Conservation (phyloP, 2,113 vertebrate genomes). For the Macrotis lagotis region DNA sequence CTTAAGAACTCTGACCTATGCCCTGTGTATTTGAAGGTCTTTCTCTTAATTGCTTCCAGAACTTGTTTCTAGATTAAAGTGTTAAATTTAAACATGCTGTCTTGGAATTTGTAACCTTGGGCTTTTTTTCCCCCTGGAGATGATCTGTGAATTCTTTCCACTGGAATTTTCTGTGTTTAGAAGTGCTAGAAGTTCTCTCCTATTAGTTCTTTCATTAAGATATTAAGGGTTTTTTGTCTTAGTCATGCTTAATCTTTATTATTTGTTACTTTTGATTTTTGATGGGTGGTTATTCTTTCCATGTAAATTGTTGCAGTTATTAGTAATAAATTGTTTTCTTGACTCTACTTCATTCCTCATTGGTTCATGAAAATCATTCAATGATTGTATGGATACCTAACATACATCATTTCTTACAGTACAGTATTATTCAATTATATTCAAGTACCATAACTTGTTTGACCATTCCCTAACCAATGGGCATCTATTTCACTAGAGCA, state of each 20-base stretch:
- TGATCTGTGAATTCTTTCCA: neutral
- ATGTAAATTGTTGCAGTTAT: neutral
- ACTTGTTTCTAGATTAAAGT: neutral
- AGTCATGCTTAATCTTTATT: neutral
- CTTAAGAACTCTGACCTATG: neutral
- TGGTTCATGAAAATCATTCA: neutral
- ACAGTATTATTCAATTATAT: neutral
- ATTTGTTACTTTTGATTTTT: neutral
- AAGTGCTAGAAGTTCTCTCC: neutral
- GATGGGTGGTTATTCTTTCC: neutral
- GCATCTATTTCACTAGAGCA: too few species aligned
- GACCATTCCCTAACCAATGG: too few species aligned
- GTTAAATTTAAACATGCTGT: neutral
- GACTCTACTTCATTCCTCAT: neutral
- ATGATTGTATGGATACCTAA: neutral
- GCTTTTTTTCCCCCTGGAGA: neutral
- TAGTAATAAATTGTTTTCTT: neutral
- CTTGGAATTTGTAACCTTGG: neutral
- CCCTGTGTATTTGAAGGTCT: neutral
- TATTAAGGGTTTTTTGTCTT: neutral
- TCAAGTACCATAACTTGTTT: too few species aligned
- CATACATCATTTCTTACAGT: neutral
- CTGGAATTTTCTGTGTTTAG: neutral
- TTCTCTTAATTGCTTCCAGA: neutral
- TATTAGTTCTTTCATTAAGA: neutral